phyloP scores from a whole-genome alignment of 2,113 vertebrate species.

The Athene cunicularia region DNA sequence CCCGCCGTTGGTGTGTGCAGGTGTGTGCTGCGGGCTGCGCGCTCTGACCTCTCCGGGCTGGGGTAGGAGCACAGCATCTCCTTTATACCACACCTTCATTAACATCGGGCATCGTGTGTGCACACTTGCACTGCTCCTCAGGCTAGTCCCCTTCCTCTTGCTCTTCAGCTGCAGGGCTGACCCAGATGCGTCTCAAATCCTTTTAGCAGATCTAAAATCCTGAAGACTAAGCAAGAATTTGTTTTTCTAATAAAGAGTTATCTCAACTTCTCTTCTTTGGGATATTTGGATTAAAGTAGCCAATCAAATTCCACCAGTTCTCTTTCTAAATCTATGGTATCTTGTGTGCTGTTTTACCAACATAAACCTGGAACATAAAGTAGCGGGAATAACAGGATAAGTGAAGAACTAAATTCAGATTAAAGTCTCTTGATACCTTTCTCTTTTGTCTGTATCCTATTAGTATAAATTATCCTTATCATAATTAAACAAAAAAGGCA shows the following conservation, averaged over 20 bases:
- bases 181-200: not conserved
- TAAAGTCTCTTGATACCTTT: not conserved
- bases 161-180: not conserved
- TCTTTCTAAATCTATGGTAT: not conserved
- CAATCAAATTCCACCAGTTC: not conserved
- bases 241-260: not conserved
- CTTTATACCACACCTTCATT: not conserved
- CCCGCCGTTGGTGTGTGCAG: accelerated
- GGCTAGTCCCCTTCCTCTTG: not conserved
- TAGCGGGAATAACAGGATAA: not conserved
- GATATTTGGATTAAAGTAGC: not conserved
- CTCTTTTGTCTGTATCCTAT: not conserved
- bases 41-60: not conserved
- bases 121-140: not conserved
- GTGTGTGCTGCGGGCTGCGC: accelerated
- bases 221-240: not conserved
- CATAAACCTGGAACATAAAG: not conserved
- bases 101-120: accelerated
- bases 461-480: not conserved
- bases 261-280: not conserved
- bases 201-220: not conserved
- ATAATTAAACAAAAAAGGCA: not conserved
- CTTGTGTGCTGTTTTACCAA: not conserved
- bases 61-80: not conserved
- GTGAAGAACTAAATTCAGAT: not conserved